A percentile compares a stretch with the other conserved stretches of the same genome.
phyloP scores from a whole-genome alignment of 2,888 invertebrate genomes.

The Hetaerina titia region DNA sequence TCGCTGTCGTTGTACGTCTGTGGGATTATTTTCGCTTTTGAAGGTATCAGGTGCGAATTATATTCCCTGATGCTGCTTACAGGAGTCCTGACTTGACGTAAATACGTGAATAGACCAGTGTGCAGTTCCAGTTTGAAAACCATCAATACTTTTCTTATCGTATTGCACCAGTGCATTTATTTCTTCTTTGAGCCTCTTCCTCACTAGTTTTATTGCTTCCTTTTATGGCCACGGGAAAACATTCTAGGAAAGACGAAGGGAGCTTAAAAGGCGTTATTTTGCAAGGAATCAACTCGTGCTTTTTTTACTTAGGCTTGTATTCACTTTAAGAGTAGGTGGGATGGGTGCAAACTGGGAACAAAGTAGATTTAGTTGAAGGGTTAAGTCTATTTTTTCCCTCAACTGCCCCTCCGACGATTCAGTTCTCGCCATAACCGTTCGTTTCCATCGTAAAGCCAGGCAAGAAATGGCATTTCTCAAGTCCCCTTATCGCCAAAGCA shows the following conservation, averaged over 20 bases:
- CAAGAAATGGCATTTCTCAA: not conserved
- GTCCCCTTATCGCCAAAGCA: not conserved
- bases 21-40: not conserved
- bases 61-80: not conserved
- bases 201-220: not conserved
- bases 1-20: not conserved
- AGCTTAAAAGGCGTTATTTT: not conserved
- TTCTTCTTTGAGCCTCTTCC: not conserved
- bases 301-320: not conserved
- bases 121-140: not conserved
- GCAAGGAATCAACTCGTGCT: not conserved
- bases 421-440: not conserved
- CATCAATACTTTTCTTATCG: not conserved
- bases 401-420: not conserved
- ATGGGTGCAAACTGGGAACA: not conserved
- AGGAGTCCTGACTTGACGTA: not conserved
- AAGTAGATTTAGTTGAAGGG: not conserved
- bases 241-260: not conserved
- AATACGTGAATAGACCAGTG: not conserved
- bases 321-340: not conserved
- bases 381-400: not conserved
- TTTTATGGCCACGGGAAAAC: not conserved
- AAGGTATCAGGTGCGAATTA: not conserved
- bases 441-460: not conserved
- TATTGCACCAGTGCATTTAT: not conserved